phyloP scores from a whole-genome alignment of 2,888 invertebrate species.

The Caenorhabditis sulstoni region DNA sequence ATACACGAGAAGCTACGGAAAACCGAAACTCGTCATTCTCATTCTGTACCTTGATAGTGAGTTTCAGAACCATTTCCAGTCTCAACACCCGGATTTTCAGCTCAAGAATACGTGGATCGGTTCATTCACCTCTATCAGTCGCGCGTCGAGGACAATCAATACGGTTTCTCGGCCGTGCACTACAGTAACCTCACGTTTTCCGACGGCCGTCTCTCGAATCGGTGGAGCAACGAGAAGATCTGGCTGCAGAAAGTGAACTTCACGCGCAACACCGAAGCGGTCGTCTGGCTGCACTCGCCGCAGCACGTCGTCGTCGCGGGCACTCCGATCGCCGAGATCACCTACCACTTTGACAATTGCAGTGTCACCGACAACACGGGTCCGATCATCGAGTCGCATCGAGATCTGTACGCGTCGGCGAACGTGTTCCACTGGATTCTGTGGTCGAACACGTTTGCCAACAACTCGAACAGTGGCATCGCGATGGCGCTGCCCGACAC shows the following conservation, averaged over 20 bases:
- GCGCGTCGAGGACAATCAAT: constrained; percentile 84
- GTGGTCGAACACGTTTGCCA: constrained; percentile 84
- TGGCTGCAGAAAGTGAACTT: constrained; percentile 79
- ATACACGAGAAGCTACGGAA: constrained; percentile 78
- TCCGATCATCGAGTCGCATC: constrained; percentile 85
- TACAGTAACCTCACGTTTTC: constrained; percentile 83
- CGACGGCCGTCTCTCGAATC: constrained; percentile 76
- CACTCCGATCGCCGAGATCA: constrained; percentile 88
- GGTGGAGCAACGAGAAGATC: constrained; percentile 77
- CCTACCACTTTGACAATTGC: constrained; percentile 90
- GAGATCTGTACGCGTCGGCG: constrained; percentile 94
- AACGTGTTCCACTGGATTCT: constrained; percentile 94
- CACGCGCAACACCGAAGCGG: constrained; percentile 77
- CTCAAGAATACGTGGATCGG: constrained; percentile 79
- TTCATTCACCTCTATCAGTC: constrained; percentile 79
- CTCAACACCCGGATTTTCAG: constrained; percentile 62
- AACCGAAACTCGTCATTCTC: constrained; percentile 75
- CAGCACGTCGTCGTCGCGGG: constrained; percentile 78
- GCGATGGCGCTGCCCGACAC: constrained; percentile 88
- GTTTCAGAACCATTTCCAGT: no score
- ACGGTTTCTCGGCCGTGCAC: constrained; percentile 88
- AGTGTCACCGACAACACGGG: constrained; percentile 90
- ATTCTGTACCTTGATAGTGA: constrained; percentile 78
- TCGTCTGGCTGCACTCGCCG: constrained; percentile 80
- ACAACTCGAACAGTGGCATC: constrained; percentile 91